Conservation (phyloP, 1,140 invertebrate species). For the Drosophila elegans region DNA sequence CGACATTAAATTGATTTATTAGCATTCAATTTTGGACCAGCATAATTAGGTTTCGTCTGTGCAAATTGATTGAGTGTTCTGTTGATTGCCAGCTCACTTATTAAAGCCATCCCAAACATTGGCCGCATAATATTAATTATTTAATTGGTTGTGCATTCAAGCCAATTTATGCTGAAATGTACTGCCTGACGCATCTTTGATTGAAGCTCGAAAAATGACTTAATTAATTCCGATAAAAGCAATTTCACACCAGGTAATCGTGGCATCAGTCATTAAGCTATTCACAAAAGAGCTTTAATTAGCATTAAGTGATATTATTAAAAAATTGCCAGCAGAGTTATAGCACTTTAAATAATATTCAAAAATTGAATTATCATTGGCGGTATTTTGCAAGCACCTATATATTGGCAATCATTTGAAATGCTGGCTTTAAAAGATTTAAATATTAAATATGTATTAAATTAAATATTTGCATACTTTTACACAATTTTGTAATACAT, state of each 20-base stretch:
- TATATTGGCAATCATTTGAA: too few species aligned
- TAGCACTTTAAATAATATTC: background rate
- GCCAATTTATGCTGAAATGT: slow-evolving; percentile 41
- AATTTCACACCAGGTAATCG: slow-evolving; percentile 14
- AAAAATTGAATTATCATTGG: background rate
- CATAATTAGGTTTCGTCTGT: slow-evolving; percentile 66
- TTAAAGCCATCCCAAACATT: slow-evolving; percentile 21
- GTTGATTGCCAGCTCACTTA: slow-evolving; percentile 49
- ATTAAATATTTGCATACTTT: too few species aligned
- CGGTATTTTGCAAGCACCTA: background rate
- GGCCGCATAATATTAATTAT: slow-evolving; percentile 54
- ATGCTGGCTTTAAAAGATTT: too few species aligned
- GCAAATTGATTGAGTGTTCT: slow-evolving; percentile 68
- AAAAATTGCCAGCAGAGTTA: background rate
- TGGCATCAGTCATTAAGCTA: slow-evolving; percentile 11
- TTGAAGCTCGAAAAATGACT: slow-evolving; percentile 18
- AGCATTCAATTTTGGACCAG: slow-evolving; percentile 57
- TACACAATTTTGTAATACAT: too few species aligned
- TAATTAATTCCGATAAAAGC: slow-evolving; percentile 24
- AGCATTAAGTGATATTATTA: slow-evolving; percentile 26
- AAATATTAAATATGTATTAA: too few species aligned
- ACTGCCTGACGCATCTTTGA: slow-evolving; percentile 9
- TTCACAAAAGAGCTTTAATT: slow-evolving; percentile 6
- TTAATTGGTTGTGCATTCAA: slow-evolving; percentile 55
- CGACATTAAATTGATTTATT: slow-evolving; percentile 72